Evolutionary conservation across 2,888 invertebrate species (phyloP), one percentile per base, ranked within the genome.

Genomic region (Reticulitermes lucifugus): DNA sequence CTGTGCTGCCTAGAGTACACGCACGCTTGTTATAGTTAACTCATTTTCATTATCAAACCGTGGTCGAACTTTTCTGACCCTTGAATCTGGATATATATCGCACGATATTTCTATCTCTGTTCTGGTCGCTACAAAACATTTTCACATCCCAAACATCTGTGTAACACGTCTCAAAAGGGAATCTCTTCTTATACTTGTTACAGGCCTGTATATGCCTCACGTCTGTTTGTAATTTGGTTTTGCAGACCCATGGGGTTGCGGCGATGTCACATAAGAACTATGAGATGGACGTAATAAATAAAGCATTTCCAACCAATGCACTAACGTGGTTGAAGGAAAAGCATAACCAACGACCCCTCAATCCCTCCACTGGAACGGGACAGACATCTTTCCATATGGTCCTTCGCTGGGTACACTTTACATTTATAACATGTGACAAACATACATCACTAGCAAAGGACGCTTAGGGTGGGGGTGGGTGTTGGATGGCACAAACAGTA

Each of bases 351-450:
- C 5, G 9, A 6, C 65, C 25, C 9, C 65, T 65, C n/a, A 35
- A 35, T 21, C 73, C 73, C 21, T 21, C 73, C 73, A 10, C 73
- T 41, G 14, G 21, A 73, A 73, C 18, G 73, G 21, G 22, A 41
- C 73, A 73, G 18, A 29, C n/a, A 0, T 18, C 14, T 41, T 46
- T 77, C n/a, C 77, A 77, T n/a, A 46, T 46, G 46, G 77, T 41
- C 51, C 46, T n/a, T 22, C n/a, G 1, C 7, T 65, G n/a, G 65
- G 65, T 65, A 65, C 14, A n/a, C n/a, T 65, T 65, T 65, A n/a
- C 65, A 65, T 46, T 41, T 70, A 35, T 35, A 81, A 81, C 81
- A 81, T 70, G 70, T 81, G 81, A 81, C 81, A 65, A 5, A 43
- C 65, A 81, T 81, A 43, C 70, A 81, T 81, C 81, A 81, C 77